Evolutionary conservation across 2,113 vertebrate genomes (phyloP).

Genomic region (Indicator maculatus): DNA sequence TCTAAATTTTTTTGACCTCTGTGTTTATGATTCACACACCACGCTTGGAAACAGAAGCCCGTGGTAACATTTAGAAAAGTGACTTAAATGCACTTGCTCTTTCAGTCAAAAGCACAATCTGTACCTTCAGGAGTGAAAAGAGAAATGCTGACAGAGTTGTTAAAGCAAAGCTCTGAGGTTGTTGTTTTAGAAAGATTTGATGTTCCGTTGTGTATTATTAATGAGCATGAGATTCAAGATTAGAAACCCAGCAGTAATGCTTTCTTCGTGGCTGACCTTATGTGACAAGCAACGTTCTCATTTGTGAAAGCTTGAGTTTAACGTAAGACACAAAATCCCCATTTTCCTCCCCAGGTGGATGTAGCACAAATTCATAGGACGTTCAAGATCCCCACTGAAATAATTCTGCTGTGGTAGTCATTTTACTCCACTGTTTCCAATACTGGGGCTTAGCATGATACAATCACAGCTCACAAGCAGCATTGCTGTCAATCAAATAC

Average conservation of each 20-base stretch:
- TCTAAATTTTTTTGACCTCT: constrained; percentile 1
- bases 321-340: background rate
- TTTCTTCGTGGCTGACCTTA: constrained; percentile 40
- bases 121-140: background rate
- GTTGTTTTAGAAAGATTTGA: constrained; percentile 46
- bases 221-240: constrained; percentile 27
- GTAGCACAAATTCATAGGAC: background rate
- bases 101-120: constrained; percentile 5
- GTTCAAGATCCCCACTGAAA: background rate
- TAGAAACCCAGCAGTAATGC: constrained; percentile 34
- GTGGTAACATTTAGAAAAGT: background rate
- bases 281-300: background rate
- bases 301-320: background rate
- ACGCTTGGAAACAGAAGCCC: background rate
- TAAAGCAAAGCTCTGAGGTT: constrained; percentile 28
- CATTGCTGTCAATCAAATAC: background rate
- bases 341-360: background rate
- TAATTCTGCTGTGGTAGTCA: background rate
- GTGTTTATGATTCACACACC: background rate
- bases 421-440: background rate
- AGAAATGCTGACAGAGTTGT: constrained; percentile 50
- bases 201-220: constrained; percentile 52
- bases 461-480: background rate
- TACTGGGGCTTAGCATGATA: background rate
- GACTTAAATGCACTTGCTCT: background rate